Conservation (phyloP, 2,113 vertebrate genomes). For the Alexandromys fortis region DNA sequence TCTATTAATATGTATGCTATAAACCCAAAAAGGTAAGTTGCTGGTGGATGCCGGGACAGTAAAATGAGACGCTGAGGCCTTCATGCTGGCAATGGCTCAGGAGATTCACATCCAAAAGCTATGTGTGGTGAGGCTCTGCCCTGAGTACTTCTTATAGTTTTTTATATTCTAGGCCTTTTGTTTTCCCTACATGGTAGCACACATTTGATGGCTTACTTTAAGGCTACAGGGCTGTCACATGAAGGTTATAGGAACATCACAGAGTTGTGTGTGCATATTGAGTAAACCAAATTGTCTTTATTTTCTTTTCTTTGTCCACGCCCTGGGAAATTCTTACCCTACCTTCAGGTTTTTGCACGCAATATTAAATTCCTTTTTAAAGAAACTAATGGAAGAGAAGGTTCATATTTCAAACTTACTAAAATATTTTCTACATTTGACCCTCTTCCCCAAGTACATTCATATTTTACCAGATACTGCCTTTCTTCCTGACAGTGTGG, state of each 20-base stretch:
- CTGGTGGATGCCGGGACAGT: not conserved
- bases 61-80: not conserved
- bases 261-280: not conserved
- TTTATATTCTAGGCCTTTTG: not conserved
- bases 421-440: not conserved
- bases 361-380: not conserved
- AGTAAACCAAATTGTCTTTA: not conserved
- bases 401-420: not conserved
- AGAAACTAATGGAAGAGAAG: conserved; percentile 10
- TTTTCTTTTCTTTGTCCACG: not conserved
- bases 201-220: not conserved
- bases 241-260: not conserved
- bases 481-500: not conserved
- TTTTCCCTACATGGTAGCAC: not conserved
- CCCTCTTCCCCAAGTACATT: not conserved
- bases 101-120: too few relatives aligned
- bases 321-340: not conserved
- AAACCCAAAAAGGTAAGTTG: not conserved
- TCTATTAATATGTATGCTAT: not conserved
- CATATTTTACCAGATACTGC: not conserved
- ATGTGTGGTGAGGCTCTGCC: not conserved
- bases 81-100: too few relatives aligned
- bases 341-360: not conserved
- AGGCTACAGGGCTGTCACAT: not conserved
- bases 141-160: not conserved